These are phyloP conservation scores for Semotilus atromaculatus DNA, from an alignment of 2,797 vertebrate genomes.

Conservation along the genomic window DNA sequence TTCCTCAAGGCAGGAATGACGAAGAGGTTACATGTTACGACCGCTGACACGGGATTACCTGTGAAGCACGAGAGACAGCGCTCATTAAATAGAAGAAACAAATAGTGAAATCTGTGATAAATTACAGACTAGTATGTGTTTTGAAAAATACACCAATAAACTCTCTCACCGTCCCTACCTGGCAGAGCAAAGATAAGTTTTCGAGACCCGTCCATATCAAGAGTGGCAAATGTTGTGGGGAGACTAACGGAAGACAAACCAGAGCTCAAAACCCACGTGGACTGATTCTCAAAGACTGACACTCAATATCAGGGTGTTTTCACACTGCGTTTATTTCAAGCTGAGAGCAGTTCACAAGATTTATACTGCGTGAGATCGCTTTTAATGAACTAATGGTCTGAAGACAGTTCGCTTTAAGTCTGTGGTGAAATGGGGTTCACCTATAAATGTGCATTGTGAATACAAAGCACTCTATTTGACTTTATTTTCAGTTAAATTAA, in stretches of 20 bases:
- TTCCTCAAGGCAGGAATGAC: conserved; percentile 98
- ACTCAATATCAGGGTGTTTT: conserved; percentile 14
- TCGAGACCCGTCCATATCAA: conserved; percentile 96
- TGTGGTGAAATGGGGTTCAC: not conserved
- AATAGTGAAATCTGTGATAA: not conserved
- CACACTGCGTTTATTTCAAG: not conserved
- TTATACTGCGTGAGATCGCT: not conserved
- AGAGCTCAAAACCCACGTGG: conserved; percentile 42
- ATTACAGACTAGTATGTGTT: conserved; percentile 26
- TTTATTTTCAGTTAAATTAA: not conserved
- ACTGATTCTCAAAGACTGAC: conserved; percentile 7
- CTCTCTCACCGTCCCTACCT: conserved; percentile 86
- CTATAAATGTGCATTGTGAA: not conserved
- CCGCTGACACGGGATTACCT: conserved; percentile 98
- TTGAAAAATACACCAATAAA: conserved; percentile 54
- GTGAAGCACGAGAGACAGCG: conserved; percentile 44
- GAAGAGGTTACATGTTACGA: conserved; percentile 99
- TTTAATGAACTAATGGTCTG: not conserved
- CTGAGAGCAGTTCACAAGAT: not conserved
- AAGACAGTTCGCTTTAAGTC: not conserved
- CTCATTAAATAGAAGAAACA: conserved; percentile 7
- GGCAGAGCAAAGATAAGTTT: conserved; percentile 99
- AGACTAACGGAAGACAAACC: conserved; percentile 80
- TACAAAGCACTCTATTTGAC: not conserved
- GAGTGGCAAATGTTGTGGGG: conserved; percentile 97